Base-by-base conservation (phyloP, 2,797 vertebrate species). In the Cossypha dichroa region DNA sequence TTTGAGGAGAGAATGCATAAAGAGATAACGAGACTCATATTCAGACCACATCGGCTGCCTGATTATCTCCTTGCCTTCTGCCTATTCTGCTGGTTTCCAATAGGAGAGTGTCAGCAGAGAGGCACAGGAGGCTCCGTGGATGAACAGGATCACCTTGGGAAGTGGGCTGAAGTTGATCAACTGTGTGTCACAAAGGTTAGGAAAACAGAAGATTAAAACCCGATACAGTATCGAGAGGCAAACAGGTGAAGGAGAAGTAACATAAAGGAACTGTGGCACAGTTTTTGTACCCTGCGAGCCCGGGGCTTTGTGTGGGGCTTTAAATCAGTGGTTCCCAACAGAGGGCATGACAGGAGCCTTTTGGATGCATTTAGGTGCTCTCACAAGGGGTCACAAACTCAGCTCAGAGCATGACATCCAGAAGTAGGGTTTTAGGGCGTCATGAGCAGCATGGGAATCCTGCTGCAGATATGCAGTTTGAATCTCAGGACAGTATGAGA, bases 1-100 rank as follows among this genome's bases (percentile, higher is more conserved):
- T 98, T 97, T 97, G 97, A 97, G 96, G 96, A 97, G 76, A 86
- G 95, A 97, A 96, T 96, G 93, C 96, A 89, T 96, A 93, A 97
- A 97, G 97, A 97, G 96, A 97, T 97, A 97, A 97, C 63, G 91
- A 97, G 95, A 75, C 94, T 97, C 74, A 92, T 78, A 88, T 94
- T 96, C 95, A 90, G 92, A 81, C 84, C 51, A 64, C 91, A 90
- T 82, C 43, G 96, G n/a, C 96, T 97, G 96, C 87, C 94, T 97
- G 94, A 96, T 97, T 96, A 97, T 96, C 82, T 93, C 85, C 81
- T 89, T 92, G 77, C 88, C 85, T 96, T 94, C 85, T 94, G 94
- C 88, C 91, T 93, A 28, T 94, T 82, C 84, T 91, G 63, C 88
- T 81, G 15, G 38, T 36, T 92, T 67, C 88, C 90, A 91, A 59